Conservation (phyloP, 2,888 invertebrate species). For the Shargacucullia verbasci region DNA sequence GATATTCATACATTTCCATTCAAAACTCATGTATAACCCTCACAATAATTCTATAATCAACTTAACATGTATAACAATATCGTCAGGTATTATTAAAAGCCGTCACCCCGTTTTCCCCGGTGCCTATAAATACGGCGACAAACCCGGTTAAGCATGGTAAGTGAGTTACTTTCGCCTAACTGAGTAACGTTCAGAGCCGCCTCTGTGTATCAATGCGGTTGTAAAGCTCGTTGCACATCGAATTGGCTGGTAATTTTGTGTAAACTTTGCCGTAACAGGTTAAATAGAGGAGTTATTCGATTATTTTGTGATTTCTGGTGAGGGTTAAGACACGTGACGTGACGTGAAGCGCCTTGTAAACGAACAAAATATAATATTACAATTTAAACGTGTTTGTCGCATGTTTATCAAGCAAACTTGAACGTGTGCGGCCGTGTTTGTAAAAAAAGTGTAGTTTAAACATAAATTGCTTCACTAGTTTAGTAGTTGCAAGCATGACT, state of each 20-base stretch:
- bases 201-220: conserved; percentile 43
- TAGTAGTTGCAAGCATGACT: too few relatives aligned
- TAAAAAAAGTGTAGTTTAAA: too few relatives aligned
- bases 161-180: conserved; percentile 60
- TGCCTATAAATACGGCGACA: conserved; percentile 60
- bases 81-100: conserved; percentile 27
- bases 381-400: too few relatives aligned
- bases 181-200: conserved; percentile 42
- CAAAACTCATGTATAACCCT: background rate
- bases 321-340: background rate
- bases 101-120: conserved; percentile 22
- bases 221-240: conserved; percentile 38
- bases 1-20: too few relatives aligned
- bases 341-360: too few relatives aligned
- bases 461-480: too few relatives aligned
- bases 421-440: too few relatives aligned
- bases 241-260: conserved; percentile 32
- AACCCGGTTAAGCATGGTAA: conserved; percentile 61
- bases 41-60: conserved; percentile 2
- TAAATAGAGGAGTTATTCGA: background rate
- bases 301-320: background rate
- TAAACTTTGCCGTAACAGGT: conserved; percentile 11
- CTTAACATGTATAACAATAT: conserved; percentile 15
- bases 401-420: too few relatives aligned
- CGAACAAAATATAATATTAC: too few relatives aligned